phyloP scores from a whole-genome alignment of 1,140 invertebrate species.

The Apis dorsata region DNA sequence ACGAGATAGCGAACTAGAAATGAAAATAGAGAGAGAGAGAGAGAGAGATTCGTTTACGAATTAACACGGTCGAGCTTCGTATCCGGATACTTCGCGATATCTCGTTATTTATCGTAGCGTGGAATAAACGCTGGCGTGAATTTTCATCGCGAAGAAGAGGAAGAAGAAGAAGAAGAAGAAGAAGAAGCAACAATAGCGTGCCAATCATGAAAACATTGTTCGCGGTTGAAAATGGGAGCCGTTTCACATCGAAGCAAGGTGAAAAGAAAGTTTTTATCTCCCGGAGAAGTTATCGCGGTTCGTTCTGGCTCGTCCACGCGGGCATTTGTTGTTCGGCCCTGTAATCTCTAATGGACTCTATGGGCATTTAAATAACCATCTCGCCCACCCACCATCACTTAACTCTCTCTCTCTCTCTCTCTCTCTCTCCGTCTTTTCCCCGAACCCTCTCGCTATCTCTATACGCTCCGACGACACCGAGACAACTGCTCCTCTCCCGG shows the following conservation, averaged over 20 bases:
- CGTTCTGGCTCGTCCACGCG: constrained; percentile 50
- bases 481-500: constrained; percentile 43
- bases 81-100: background rate
- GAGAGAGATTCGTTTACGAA: background rate
- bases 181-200: constrained; percentile 3
- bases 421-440: constrained; percentile 56
- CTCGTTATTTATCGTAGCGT: background rate
- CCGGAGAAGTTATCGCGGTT: constrained; percentile 49
- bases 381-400: constrained; percentile 67
- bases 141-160: background rate
- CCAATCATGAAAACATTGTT: constrained; percentile 39
- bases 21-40: background rate
- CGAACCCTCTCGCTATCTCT: constrained; percentile 54
- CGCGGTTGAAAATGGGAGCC: constrained; percentile 17
- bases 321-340: constrained; percentile 62
- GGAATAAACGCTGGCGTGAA: too few species aligned
- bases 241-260: constrained; percentile 11
- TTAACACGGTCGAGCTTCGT: background rate
- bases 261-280: constrained; percentile 54
- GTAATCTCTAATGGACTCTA: constrained; percentile 68
- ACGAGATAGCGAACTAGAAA: background rate
- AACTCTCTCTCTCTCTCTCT: constrained; percentile 56
- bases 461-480: constrained; percentile 48
- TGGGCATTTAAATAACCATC: constrained; percentile 69
- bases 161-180: background rate